These are phyloP conservation scores for Hippolais icterina DNA, from an alignment of 2,113 vertebrate genomes.

Conservation along the genomic window DNA sequence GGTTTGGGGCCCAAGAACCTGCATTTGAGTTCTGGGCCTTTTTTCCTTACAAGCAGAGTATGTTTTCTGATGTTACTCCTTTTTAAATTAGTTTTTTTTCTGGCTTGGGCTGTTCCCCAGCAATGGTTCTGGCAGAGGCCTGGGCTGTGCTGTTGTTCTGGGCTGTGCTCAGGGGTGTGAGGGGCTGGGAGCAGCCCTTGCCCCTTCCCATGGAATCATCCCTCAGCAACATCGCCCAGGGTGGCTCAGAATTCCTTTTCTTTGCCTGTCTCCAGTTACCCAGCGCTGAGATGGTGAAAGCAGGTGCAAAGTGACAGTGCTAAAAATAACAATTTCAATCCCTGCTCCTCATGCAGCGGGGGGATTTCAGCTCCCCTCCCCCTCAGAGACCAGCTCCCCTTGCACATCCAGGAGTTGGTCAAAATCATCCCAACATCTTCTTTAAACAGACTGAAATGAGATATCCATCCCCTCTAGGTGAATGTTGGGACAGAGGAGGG, in stretches of 20 bases:
- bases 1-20: background rate
- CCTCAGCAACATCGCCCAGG: accelerated
- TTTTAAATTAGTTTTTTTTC: background rate
- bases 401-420: background rate
- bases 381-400: background rate
- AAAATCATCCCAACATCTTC: background rate
- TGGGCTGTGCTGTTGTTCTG: background rate
- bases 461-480: accelerated
- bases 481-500: accelerated
- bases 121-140: accelerated
- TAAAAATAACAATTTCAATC: background rate
- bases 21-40: background rate
- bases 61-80: background rate
- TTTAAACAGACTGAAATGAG: accelerated
- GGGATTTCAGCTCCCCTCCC: background rate
- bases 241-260: background rate
- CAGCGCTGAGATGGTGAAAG: background rate
- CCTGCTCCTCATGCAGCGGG: accelerated
- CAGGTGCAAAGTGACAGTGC: conserved; percentile 20
- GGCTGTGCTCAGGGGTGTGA: background rate
- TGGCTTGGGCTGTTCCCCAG: background rate
- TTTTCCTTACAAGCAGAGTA: background rate
- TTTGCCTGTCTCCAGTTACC: background rate
- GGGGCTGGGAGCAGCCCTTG: background rate
- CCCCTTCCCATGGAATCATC: background rate